Conservation (phyloP, 1,140 invertebrate genomes). For the Augochlora pura region DNA sequence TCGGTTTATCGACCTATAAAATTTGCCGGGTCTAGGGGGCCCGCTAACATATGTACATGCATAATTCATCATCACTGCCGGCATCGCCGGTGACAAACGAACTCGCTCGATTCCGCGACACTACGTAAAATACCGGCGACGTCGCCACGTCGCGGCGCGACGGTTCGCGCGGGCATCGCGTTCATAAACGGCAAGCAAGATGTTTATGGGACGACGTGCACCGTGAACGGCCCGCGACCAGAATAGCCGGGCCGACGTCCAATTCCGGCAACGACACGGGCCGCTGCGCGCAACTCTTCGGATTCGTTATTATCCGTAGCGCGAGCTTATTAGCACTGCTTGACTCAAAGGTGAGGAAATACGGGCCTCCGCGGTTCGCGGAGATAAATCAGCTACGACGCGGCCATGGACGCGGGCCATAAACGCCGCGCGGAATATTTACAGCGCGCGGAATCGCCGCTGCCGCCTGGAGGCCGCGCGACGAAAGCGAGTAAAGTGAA, state of each 20-base stretch:
- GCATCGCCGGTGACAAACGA: constrained; percentile 25
- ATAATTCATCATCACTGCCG: constrained; percentile 18
- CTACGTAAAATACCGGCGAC: neutral
- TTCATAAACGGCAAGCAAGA: constrained; percentile 34
- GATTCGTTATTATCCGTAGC: neutral
- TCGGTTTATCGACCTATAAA: constrained; percentile 25
- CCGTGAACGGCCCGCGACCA: neutral
- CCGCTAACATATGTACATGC: constrained; percentile 15
- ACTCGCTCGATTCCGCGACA: neutral
- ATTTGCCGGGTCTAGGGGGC: neutral
- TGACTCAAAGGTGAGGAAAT: neutral
- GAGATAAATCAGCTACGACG: neutral
- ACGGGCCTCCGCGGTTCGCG: neutral
- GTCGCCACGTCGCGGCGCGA: neutral
- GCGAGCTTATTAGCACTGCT: neutral
- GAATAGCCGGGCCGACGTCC: constrained; percentile 18
- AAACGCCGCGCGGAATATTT: constrained; percentile 27
- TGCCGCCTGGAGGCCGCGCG: neutral
- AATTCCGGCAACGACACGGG: neutral
- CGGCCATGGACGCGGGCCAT: neutral
- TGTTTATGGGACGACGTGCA: neutral
- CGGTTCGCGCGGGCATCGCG: constrained; percentile 1
- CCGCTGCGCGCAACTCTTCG: neutral
- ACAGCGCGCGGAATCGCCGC: neutral
- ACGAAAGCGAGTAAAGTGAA: constrained; percentile 46